Conservation (phyloP, 2,888 invertebrate species). For the Hypomecis atomaria region DNA sequence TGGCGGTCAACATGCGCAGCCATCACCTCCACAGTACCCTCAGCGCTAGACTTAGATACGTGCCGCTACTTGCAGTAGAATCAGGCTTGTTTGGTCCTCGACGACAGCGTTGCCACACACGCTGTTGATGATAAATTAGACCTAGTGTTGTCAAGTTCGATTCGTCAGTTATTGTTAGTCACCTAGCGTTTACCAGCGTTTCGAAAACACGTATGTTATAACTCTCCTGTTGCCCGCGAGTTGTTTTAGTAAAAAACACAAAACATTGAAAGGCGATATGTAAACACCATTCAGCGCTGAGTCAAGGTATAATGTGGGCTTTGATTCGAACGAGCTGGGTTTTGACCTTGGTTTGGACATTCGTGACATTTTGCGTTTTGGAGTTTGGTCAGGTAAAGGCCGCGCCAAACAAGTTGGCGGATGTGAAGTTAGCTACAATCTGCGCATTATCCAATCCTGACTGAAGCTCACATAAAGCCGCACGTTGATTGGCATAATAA, state of each 20-base stretch:
- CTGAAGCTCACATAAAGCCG: too few species aligned
- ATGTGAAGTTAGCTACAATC: too few species aligned
- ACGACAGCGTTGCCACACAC: too few species aligned
- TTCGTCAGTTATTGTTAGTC: slow-evolving; percentile 15
- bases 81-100: too few species aligned
- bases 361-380: not conserved
- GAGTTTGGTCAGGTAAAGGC: too few species aligned
- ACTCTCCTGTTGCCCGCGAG: slow-evolving; percentile 40
- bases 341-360: slow-evolving; percentile 16
- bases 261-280: slow-evolving; percentile 67
- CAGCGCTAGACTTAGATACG: too few species aligned
- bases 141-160: slow-evolving; percentile 1
- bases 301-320: slow-evolving; percentile 40
- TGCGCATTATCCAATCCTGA: too few species aligned
- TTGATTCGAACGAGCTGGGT: slow-evolving; percentile 19
- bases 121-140: not conserved
- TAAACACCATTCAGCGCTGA: slow-evolving; percentile 58
- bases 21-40: too few species aligned
- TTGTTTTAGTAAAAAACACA: slow-evolving; percentile 69
- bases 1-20: too few species aligned
- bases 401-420: too few species aligned
- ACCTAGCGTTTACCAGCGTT: slow-evolving; percentile 24
- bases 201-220: slow-evolving; percentile 46
- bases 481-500: too few species aligned
- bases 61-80: too few species aligned